Base-by-base conservation (phyloP, 1,140 invertebrate species). In the Panulirus ornatus region DNA sequence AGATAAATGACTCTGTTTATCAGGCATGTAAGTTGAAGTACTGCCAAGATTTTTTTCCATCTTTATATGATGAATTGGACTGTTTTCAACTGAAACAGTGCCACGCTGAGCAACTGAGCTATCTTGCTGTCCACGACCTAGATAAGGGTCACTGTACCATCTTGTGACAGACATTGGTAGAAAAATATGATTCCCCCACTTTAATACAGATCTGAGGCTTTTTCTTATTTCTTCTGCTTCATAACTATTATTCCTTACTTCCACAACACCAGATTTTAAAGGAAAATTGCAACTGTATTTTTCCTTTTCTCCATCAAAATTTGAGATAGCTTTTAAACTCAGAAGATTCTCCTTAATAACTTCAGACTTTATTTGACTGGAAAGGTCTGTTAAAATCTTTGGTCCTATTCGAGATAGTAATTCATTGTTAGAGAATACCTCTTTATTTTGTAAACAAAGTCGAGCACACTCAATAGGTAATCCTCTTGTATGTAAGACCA, bases 131-230 rank as follows among this genome's bases (percentile, higher is more conserved):
- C 30, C 78, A 19, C 27, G 19, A 11, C 78, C 34, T 11, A 88
- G 38, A 42, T 88, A 40, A 30, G 86, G 86, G 19, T 88, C 86
- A 81, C 86, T 88, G 34, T 81, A 81, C 76, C 86, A 88, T 38
- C 86, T 79, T 44, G 58, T 81, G 1, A 88, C 75, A 75, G 84
- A 44, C 34, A 44, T 34, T 51, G 70, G 44, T 0, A 51, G 30
- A 30, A 70, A 79, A n/a, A 42, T 22, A 40, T 16, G 22, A 70
- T 44, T 51, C 36, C 63, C 34, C 16, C 44, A 38, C 42, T 38
- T 82, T 2, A 88, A 44, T 19, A 42, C 51, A 66, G 58, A 70
- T 22, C 40, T 81, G 36, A 88, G 44, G 5, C 58, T 36, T 22
- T 79, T 40, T 44, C 51, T 88, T 22, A 88, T 63, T 22, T 82